Evolutionary conservation across 1,140 invertebrate species (phyloP), one percentile per base, ranked within the genome.

Genomic region (Neoseiulus cucumeris): DNA sequence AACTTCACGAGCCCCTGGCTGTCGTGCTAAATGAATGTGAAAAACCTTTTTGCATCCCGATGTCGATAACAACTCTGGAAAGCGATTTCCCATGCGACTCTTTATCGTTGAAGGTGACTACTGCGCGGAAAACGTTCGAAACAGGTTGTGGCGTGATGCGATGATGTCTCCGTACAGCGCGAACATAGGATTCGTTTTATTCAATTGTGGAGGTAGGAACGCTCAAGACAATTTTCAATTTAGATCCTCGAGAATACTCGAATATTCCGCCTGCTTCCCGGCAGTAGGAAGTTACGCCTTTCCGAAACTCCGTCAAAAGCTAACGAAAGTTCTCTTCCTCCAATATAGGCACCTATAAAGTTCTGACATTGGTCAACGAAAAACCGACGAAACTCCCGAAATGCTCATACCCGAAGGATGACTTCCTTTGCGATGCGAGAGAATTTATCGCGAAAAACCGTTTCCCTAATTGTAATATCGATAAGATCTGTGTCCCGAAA

Each of bases 151-250:
- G 51, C 51, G 51, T 59, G 51, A 59, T 25, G 14, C 51, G 2
- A 59, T 17, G 0, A 29, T 59, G 25, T 59, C 51, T 14, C 51
- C 51, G n/a, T 59, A 59, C 51, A 59, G 51, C 51, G 51, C 51
- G 25, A 25, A 59, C 25, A 17, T 59, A 25, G 51, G 14, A 14
- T 59, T 59, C 51, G 22, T 59, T 59, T 20, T 59, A 17, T 59
- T 59, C 22, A 17, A 59, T 18, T 59, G 51, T 25, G 51, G 22
- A 59, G 51, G 51, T 59, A 59, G 33, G 33, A 9, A 39, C 33
- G 9, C 4, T 6, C 9, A 9, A 39, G 33, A 9, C 33, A 9
- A 9, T 9, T 39, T 9, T 4, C 33, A 39, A 39, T 6, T 39
- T 9, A 39, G 33, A 39, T 39, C 9, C 33, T 9, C 33, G 33